Evolutionary conservation across 2,888 invertebrate species (phyloP), one percentile per base, ranked within the genome.

Genomic region (Euproctis similis): DNA sequence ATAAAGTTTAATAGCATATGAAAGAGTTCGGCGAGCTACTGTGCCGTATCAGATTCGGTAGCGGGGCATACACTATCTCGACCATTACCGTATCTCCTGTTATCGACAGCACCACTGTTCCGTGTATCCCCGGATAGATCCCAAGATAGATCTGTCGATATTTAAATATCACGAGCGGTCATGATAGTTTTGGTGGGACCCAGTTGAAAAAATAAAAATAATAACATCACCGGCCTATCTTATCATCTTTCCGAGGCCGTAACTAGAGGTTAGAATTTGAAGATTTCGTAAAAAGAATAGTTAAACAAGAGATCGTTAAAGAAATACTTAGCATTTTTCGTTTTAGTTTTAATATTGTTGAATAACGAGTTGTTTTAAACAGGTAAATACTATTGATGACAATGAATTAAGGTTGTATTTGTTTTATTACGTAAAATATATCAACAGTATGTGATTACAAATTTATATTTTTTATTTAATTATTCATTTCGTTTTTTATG

Each of bases 51-150:
- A 73, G 72, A 75, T 76, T 70, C 81, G 60, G 78, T 77, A 80
- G 81, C 77, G 33, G 49, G 50, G n/a, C n/a, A n/a, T 43, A 40
- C 45, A 28, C 41, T 69, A 72, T 70, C 66, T 53, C 53, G 58
- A 49, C 68, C 76, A 76, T 78, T 77, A 78, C 70, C 74, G 73
- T 76, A 76, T 75, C 75, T 72, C 73, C 63, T 68, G 70, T 64
- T 74, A 77, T 77, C 77, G 65, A 48, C 52, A 41, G 45, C 50
- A 47, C 36, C 50, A 45, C 41, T 59, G 57, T 57, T 51, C 52
- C 39, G 40, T 46, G 35, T 53, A 55, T 53, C 63, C 57, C 64
- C n/a, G n/a, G n/a, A n/a, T n/a, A n/a, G n/a, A n/a, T n/a, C n/a
- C n/a, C n/a, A n/a, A 61, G 71, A 75, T 73, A 55, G 64, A 70